Conservation (phyloP, 2,113 vertebrate species). For the Falco punctatus region DNA sequence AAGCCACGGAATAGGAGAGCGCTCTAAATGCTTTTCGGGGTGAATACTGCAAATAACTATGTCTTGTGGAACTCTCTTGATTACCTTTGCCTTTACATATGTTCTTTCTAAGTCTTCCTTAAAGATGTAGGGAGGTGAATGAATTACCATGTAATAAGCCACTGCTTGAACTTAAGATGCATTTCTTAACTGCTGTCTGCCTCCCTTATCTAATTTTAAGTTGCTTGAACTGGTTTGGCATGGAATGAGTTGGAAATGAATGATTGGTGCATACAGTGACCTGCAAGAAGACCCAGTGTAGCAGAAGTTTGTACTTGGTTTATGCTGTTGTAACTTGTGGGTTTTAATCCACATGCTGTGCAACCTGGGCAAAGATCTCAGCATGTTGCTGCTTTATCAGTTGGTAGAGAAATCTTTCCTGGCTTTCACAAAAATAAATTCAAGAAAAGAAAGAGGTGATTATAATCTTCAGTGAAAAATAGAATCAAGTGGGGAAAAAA, state of each 20-base stretch:
- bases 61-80: neutral
- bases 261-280: neutral
- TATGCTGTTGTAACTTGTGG: neutral
- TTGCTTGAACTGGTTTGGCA: neutral
- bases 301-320: neutral
- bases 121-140: neutral
- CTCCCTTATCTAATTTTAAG: neutral
- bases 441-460: neutral
- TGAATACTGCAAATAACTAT: neutral
- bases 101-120: neutral
- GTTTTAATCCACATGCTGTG: neutral
- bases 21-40: neutral
- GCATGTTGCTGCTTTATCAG: neutral
- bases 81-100: neutral
- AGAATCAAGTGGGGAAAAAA: neutral
- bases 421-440: neutral
- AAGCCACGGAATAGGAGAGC: neutral
- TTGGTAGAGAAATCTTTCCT: neutral
- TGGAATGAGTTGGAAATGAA: neutral
- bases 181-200: neutral
- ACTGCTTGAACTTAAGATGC: neutral
- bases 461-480: neutral
- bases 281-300: neutral
- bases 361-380: neutral
- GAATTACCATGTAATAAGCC: neutral